These are phyloP conservation scores for Brenthis daphne DNA, from an alignment of 2,888 invertebrate species.

Conservation along the genomic window DNA sequence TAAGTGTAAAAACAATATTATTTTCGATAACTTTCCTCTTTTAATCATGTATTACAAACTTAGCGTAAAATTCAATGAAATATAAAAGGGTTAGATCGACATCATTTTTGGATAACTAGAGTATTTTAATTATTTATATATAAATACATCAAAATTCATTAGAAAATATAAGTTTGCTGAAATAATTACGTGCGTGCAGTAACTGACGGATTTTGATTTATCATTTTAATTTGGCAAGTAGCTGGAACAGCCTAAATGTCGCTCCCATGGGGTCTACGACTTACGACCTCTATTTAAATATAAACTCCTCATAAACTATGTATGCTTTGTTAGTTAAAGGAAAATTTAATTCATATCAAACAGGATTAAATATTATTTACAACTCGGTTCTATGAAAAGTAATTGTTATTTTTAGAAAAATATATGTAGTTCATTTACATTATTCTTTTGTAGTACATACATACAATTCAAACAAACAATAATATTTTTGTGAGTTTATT, in stretches of 20 bases:
- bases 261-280: slow-evolving; percentile 57
- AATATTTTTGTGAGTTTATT: slow-evolving; percentile 40
- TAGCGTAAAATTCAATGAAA: no score
- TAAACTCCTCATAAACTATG: slow-evolving; percentile 66
- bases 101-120: no score
- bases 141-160: background rate
- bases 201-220: slow-evolving; percentile 76
- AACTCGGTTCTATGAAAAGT: no score
- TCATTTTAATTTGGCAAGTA: slow-evolving; percentile 77
- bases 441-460: no score
- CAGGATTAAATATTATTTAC: no score
- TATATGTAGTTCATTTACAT: no score
- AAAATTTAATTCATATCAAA: slow-evolving; percentile 49
- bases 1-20: no score
- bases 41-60: no score
- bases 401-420: no score
- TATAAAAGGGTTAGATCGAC: no score
- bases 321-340: slow-evolving; percentile 56
- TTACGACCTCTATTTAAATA: slow-evolving; percentile 58
- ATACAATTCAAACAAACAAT: background rate
- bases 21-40: no score
- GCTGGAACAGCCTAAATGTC: slow-evolving; percentile 65
- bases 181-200: slow-evolving; percentile 25
- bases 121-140: background rate
- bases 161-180: slow-evolving; percentile 10